Base-by-base conservation (phyloP, 2,888 invertebrate genomes). In the Diogma glabrata region DNA sequence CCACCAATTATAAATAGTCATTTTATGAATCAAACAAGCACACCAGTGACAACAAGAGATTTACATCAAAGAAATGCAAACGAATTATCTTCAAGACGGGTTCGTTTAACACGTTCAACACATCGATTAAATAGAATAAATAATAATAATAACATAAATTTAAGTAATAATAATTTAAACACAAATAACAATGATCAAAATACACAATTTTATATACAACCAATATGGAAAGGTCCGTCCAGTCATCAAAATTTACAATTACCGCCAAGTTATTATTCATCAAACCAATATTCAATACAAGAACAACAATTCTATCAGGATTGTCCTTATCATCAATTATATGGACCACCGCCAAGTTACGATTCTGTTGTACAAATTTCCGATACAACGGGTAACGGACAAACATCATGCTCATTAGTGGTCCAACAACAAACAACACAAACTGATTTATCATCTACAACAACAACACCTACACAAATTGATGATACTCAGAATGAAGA, bases 261-360 rank as follows among this genome's bases (percentile, higher is more conserved):
- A 43, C 54, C 55, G n/a, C 57, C 56, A 50, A 56, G 52, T 49
- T 55, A 55, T 51, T 56, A 53, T 43, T 51, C 52, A 51, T 49
- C 53, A 45, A 51, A 20, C 49, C 51, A n/a, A 49, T 51, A 43
- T 20, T 46, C 43, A 52, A 53, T 40, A 55, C 54, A 14, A 49
- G 51, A 47, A 33, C 51, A 56, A 4, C 57, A 58, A 47, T 46
- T 24, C 24, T 24, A 46, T 46, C 46, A 22, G 9, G 65, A 64
- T 60, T 70, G 67, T 52, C 71, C 71, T 4, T 71, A 71, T 54
- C 69, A 70, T 55, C 68, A 70, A 53, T 56, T 71, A n/a, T 72
- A 72, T 55, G 72, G 72, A 16, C 72, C 72, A 38, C 72, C 72
- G 10, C 72, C 72, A n/a, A 71, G 71, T 55, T 72, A 72, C 57